phyloP scores from a whole-genome alignment of 2,797 vertebrate genomes.

The Rhyacichthys aspro region DNA sequence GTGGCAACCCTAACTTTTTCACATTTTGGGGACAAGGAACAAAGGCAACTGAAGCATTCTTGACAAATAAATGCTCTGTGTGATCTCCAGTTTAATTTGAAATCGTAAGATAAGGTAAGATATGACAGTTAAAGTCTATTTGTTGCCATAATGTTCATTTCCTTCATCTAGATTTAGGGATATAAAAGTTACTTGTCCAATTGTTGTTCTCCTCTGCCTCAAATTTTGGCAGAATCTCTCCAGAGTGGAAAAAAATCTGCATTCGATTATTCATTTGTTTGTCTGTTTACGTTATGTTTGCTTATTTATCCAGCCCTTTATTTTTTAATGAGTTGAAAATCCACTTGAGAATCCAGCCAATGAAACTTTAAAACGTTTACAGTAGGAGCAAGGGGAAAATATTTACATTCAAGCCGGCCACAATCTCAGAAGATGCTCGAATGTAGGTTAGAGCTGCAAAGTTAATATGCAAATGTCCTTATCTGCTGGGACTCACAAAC shows the following conservation, averaged over 20 bases:
- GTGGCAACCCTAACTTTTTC: too few relatives aligned
- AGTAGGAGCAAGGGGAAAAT: slow-evolving; percentile 79
- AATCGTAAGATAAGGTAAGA: slow-evolving; percentile 2
- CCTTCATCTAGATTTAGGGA: slow-evolving; percentile 45
- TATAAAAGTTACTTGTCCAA: slow-evolving; percentile 51
- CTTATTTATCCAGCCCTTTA: slow-evolving; percentile 78
- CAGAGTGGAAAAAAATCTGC: slow-evolving; percentile 36
- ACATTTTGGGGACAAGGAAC: too few relatives aligned
- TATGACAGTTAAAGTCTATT: slow-evolving; percentile 55
- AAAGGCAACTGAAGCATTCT: too few relatives aligned
- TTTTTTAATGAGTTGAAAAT: slow-evolving; percentile 79
- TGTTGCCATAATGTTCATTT: slow-evolving; percentile 63
- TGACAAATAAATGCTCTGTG: too few relatives aligned
- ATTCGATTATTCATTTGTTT: slow-evolving; percentile 73
- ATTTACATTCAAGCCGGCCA: slow-evolving; percentile 92
- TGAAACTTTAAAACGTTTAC: slow-evolving; percentile 88
- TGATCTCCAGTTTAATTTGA: too few relatives aligned
- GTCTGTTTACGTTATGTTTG: slow-evolving; percentile 72
- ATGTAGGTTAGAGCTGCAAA: slow-evolving; percentile 98
- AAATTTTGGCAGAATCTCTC: slow-evolving; percentile 42
- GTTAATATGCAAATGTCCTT: slow-evolving; percentile 99
- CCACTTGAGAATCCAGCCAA: slow-evolving; percentile 67
- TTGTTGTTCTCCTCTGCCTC: slow-evolving; percentile 40
- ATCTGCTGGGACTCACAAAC: slow-evolving; percentile 99
- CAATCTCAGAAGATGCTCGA: slow-evolving; percentile 89